phyloP scores from a whole-genome alignment of 2,888 invertebrate species.

The Callyntrura guangdongensis region DNA sequence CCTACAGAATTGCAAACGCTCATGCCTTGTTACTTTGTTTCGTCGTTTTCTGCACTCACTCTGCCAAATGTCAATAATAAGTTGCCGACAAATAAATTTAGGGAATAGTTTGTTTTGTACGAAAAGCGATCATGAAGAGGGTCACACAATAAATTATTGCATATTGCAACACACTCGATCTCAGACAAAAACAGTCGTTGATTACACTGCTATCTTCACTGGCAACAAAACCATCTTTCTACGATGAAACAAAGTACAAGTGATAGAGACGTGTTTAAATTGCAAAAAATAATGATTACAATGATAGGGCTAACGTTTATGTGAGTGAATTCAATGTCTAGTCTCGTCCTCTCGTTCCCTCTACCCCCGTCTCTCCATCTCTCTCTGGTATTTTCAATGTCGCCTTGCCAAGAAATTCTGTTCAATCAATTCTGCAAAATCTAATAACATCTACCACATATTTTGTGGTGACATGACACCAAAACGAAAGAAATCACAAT shows the following conservation, averaged over 20 bases:
- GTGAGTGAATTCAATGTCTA: slow-evolving; percentile 52
- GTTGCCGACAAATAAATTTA: slow-evolving; percentile 18
- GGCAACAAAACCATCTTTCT: neutral
- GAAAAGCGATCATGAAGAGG: neutral
- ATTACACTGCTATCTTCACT: neutral
- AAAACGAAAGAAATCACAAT: neutral
- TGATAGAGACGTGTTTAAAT: neutral
- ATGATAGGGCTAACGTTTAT: neutral
- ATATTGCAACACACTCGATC: slow-evolving; percentile 51
- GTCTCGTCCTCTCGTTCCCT: too few species aligned
- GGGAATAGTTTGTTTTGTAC: neutral
- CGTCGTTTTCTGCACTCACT: neutral
- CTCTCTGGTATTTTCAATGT: slow-evolving; percentile 64
- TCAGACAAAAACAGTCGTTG: neutral
- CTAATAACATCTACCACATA: neutral
- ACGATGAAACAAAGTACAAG: neutral
- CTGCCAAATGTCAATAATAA: slow-evolving; percentile 25
- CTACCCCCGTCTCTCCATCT: slow-evolving; percentile 17
- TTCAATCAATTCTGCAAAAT: slow-evolving; percentile 26
- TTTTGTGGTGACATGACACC: slow-evolving; percentile 41
- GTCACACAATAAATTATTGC: slow-evolving; percentile 58
- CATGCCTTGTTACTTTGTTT: neutral
- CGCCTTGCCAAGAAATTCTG: slow-evolving; percentile 60
- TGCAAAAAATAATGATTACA: neutral
- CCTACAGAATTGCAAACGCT: neutral